phyloP scores from a whole-genome alignment of 2,888 invertebrate species.

The Hoplodrina blanda region DNA sequence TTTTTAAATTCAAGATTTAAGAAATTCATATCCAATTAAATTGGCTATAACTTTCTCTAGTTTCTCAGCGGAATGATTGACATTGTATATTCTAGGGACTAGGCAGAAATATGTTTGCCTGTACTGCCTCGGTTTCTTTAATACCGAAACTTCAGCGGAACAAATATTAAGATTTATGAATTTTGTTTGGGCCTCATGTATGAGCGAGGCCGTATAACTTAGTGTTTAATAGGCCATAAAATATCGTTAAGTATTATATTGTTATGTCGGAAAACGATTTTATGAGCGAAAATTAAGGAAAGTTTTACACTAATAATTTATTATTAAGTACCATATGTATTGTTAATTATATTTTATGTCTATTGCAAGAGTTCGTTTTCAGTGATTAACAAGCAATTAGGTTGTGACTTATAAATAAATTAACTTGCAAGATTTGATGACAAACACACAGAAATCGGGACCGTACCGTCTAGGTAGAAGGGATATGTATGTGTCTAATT shows the following conservation, averaged over 20 bases:
- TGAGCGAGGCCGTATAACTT: slow-evolving; percentile 17
- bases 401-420: too few species aligned
- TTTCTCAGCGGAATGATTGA: background rate
- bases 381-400: too few species aligned
- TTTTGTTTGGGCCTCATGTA: slow-evolving; percentile 46
- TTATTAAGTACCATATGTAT: background rate
- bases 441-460: too few species aligned
- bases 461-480: too few species aligned
- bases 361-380: background rate
- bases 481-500: too few species aligned
- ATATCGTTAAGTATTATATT: slow-evolving; percentile 31
- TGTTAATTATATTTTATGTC: background rate
- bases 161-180: slow-evolving; percentile 51
- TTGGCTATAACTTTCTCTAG: too few species aligned
- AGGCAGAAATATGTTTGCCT: background rate
- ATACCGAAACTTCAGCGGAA: slow-evolving; percentile 27
- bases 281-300: background rate
- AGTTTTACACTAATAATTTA: slow-evolving; percentile 2
- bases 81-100: background rate
- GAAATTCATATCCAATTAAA: too few species aligned
- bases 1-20: too few species aligned
- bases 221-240: slow-evolving; percentile 41
- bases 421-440: too few species aligned
- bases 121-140: slow-evolving; percentile 9
- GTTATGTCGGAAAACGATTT: background rate